These are phyloP conservation scores for Pheosia tremula DNA, from an alignment of 2,888 invertebrate species.

Conservation along the genomic window DNA sequence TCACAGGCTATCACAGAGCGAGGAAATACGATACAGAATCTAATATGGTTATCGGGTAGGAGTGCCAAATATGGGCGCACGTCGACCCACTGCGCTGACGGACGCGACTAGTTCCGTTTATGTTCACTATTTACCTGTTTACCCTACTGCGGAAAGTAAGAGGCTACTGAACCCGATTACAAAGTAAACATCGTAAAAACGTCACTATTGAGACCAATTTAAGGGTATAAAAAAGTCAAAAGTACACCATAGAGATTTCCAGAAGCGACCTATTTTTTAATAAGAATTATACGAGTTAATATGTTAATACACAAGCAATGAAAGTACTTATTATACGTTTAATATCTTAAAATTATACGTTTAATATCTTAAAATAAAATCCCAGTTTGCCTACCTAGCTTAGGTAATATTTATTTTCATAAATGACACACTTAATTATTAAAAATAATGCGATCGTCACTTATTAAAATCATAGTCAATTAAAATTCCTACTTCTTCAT, in stretches of 20 bases:
- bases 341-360: too few species aligned
- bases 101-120: slow-evolving; percentile 73
- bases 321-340: too few species aligned
- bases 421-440: too few species aligned
- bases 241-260: too few species aligned
- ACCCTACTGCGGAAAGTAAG: slow-evolving; percentile 68
- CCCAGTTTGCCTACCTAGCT: too few species aligned
- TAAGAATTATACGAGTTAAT: too few species aligned
- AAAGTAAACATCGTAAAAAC: slow-evolving; percentile 42
- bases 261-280: too few species aligned
- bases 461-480: neutral
- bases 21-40: slow-evolving; percentile 51
- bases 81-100: slow-evolving; percentile 69
- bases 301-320: too few species aligned
- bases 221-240: neutral
- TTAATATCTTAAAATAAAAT: too few species aligned
- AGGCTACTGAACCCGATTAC: slow-evolving; percentile 53
- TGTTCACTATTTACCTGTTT: slow-evolving; percentile 68
- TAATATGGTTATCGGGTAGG: slow-evolving; percentile 68
- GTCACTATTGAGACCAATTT: slow-evolving; percentile 27
- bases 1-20: slow-evolving; percentile 25
- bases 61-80: slow-evolving; percentile 67
- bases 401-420: too few species aligned
- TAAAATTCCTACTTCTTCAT: too few species aligned
- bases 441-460: too few species aligned